These are phyloP conservation scores for Raja brachyura DNA, from an alignment of 2,113 vertebrate genomes.

Conservation along the genomic window DNA sequence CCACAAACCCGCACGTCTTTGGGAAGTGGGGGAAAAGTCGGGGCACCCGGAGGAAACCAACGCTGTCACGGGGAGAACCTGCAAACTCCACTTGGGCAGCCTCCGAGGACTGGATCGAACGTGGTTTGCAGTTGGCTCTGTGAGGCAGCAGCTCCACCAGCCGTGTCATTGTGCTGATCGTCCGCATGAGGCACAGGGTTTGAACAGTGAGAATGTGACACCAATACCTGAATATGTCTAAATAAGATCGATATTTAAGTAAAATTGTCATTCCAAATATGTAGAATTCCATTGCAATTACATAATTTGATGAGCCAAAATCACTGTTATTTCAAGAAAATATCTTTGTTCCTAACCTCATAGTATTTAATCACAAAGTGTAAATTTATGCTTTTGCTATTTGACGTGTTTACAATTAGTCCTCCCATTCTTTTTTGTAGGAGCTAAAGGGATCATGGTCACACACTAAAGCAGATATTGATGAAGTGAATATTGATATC, in stretches of 20 bases:
- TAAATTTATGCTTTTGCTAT: neutral
- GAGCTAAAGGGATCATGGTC: constrained; percentile 62
- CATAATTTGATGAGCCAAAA: neutral
- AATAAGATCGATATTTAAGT: neutral
- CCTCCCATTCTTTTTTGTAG: constrained; percentile 42
- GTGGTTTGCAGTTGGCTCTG: too few relatives aligned
- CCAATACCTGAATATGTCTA: too few relatives aligned
- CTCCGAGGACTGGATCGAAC: too few relatives aligned
- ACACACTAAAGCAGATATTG: constrained; percentile 64
- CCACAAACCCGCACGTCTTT: too few relatives aligned
- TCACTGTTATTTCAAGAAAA: neutral
- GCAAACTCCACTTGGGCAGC: too few relatives aligned
- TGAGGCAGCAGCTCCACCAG: too few relatives aligned
- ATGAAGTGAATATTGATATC: constrained; percentile 62
- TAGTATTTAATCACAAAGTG: neutral
- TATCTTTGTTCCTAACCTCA: neutral
- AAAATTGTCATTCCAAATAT: neutral
- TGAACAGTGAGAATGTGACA: neutral
- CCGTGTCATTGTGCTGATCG: neutral
- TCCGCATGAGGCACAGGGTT: neutral
- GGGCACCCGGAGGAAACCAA: too few relatives aligned
- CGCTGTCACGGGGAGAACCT: too few relatives aligned
- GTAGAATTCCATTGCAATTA: neutral
- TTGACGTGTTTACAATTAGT: neutral
- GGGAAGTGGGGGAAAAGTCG: too few relatives aligned